phyloP scores from a whole-genome alignment of 2,113 vertebrate genomes.

The Alouatta palliata region DNA sequence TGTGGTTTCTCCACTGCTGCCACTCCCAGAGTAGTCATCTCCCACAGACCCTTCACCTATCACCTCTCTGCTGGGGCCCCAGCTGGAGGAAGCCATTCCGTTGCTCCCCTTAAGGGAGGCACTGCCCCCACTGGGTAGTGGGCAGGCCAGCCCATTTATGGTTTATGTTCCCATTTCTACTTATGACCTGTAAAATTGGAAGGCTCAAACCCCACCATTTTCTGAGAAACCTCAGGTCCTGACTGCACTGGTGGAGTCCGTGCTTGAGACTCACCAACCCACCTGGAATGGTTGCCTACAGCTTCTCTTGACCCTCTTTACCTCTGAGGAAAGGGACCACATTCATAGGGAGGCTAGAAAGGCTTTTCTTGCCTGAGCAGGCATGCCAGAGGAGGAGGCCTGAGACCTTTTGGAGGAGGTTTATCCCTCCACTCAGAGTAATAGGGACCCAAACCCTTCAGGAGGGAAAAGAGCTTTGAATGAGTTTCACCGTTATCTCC shows the following conservation, averaged over 20 bases:
- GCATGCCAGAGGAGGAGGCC: background rate
- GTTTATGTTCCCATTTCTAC: background rate
- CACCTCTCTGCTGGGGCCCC: rapidly evolving
- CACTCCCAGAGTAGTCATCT: too few species aligned
- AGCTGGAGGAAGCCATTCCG: rapidly evolving
- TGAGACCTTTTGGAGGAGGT: background rate
- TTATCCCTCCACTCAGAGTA: background rate
- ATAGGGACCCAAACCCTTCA: background rate
- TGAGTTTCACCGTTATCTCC: background rate
- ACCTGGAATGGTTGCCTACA: background rate
- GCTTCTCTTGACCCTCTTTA: background rate
- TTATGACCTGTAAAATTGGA: background rate
- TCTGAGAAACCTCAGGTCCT: background rate
- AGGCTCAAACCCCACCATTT: background rate
- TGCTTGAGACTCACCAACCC: background rate
- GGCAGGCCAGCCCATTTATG: background rate
- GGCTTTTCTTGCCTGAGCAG: background rate
- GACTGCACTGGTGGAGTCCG: background rate
- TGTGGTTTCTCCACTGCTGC: too few species aligned
- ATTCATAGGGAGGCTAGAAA: background rate
- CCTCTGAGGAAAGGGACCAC: background rate
- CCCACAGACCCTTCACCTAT: too few species aligned
- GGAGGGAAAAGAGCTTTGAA: background rate
- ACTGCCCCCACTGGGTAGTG: too few species aligned
- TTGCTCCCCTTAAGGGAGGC: too few species aligned